Base-by-base conservation (phyloP, 2,113 vertebrate species). In the Calidris pygmaea region DNA sequence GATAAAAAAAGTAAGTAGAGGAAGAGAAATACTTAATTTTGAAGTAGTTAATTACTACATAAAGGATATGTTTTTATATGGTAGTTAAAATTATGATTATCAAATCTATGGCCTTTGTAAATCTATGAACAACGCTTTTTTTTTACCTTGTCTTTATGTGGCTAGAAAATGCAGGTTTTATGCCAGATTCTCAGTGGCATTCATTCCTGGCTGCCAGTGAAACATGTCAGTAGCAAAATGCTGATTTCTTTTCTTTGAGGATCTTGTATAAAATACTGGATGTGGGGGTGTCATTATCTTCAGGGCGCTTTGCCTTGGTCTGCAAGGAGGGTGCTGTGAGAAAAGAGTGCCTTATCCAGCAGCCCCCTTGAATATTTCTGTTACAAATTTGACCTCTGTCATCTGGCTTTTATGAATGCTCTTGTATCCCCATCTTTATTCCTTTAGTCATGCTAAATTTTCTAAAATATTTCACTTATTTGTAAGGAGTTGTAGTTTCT, bases 1-100 rank as follows among this genome's bases (percentile, higher is more conserved):
- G 82, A 59, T 94, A 96, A 95, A 88, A 55, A 47, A 70, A 53
- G 96, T 96, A 56, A 91, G 81, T 89, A 77, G 43, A 3, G 18
- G 58, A 87, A 89, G 74, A 84, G 37, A 85, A 95, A 91, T 68
- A 29, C 27, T 52, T 90, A 22, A 15, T 89, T 74, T 87, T 56
- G 8, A 92, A 80, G 12, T 41, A 24, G 23, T 34, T 63, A 75
- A 58, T 85, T 65, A 15, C 27, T 87, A 81, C 37, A 60, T 35
- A 37, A 48, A 76, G 67, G 1, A 14, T 10, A 34, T 24, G 12
- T 1, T 84, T 93, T 93, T 72, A 39, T 90, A 72, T 87, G 21
- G 2, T 55, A 48, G 14, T 78, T 83, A 67, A 45, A 53, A 48
- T 55, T 7, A 17, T 30, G 12, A 32, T 23, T 66, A 34, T 45